Evolutionary conservation across 2,797 vertebrate genomes (phyloP).

Genomic region (Rousettus madagascariensis): DNA sequence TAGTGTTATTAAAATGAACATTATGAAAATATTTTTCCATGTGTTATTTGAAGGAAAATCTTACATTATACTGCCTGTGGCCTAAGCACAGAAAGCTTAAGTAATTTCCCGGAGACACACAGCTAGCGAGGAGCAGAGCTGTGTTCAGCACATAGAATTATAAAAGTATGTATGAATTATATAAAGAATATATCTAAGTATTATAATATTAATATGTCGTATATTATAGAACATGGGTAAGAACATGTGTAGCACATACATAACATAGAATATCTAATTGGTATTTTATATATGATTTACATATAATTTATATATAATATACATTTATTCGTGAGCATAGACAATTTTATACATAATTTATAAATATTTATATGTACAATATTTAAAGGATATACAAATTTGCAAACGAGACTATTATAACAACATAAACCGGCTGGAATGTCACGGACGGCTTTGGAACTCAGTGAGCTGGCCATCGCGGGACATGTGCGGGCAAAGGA

Average conservation of each 20-base stretch:
- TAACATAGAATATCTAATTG: background rate
- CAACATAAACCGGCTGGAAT: background rate
- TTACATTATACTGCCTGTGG: background rate
- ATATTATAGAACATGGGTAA: background rate
- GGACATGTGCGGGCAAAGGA: background rate
- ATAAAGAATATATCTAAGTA: background rate
- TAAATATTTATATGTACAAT: background rate
- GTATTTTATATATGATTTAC: background rate
- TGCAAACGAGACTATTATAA: background rate
- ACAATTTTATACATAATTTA: background rate
- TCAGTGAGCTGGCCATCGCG: accelerated
- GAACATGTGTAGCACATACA: background rate
- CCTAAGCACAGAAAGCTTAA: background rate
- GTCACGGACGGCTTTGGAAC: background rate
- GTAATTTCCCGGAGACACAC: background rate
- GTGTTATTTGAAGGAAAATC: background rate
- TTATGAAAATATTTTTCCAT: background rate
- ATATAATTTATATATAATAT: background rate
- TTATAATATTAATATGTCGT: background rate
- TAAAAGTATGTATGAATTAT: background rate
- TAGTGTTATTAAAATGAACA: background rate
- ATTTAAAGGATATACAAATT: background rate
- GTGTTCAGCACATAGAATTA: background rate
- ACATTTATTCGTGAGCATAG: background rate
- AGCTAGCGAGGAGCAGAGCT: background rate